phyloP scores from a whole-genome alignment of 1,140 invertebrate genomes.

The Dendrolimus kikuchii region DNA sequence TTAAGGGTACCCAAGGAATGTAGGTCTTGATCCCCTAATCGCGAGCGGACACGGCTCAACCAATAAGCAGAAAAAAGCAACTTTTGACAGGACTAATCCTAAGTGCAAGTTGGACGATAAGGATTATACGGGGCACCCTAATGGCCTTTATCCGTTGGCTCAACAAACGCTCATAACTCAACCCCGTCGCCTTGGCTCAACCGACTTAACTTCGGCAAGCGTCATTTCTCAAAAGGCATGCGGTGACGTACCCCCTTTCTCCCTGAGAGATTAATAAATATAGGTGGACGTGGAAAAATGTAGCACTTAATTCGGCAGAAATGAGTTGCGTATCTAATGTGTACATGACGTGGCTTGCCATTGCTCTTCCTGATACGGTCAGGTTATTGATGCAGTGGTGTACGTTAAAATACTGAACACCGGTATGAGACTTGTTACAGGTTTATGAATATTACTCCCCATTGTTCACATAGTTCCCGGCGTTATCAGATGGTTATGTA shows the following conservation, averaged over 20 bases:
- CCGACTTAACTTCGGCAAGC: slow-evolving; percentile 70
- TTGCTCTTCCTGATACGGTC: slow-evolving; percentile 1
- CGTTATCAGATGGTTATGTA: no score
- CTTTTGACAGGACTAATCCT: slow-evolving; percentile 68
- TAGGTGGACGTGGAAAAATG: slow-evolving; percentile 65
- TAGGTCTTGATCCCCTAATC: slow-evolving; percentile 52
- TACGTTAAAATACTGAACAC: neutral
- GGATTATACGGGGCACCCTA: slow-evolving; percentile 63
- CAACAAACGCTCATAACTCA: slow-evolving; percentile 67
- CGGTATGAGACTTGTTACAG: no score
- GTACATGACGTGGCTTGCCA: slow-evolving; percentile 7
- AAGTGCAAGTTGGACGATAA: slow-evolving; percentile 69
- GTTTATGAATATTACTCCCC: no score
- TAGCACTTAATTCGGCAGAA: slow-evolving; percentile 56
- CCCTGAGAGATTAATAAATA: slow-evolving; percentile 64
- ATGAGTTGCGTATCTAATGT: slow-evolving; percentile 48
- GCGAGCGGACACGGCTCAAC: slow-evolving; percentile 46
- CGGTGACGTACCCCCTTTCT: slow-evolving; percentile 48
- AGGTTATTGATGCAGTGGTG: slow-evolving; percentile 7
- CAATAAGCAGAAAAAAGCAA: slow-evolving; percentile 62
- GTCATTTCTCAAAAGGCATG: slow-evolving; percentile 69
- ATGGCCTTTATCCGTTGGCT: slow-evolving; percentile 65
- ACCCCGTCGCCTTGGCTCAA: slow-evolving; percentile 57
- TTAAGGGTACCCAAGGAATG: neutral
- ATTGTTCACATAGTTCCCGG: no score